These are phyloP conservation scores for Caradrina clavipalpis DNA, from an alignment of 2,888 invertebrate species.

Conservation along the genomic window DNA sequence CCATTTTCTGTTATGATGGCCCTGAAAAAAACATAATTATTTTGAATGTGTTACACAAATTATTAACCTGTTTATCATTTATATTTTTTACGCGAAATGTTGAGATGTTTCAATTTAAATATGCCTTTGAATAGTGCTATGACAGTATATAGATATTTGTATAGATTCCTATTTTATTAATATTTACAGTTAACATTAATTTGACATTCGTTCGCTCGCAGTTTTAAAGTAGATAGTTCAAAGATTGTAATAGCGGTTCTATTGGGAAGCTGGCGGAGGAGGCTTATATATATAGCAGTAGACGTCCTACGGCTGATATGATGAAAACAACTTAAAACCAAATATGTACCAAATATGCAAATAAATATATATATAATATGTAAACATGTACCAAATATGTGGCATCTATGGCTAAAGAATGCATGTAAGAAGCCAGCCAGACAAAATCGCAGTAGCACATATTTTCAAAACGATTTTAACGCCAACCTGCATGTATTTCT, in stretches of 20 bases:
- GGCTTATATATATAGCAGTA: too few relatives aligned
- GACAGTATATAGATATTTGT: too few relatives aligned
- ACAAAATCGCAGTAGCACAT: slow-evolving; percentile 28
- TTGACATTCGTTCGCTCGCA: not conserved
- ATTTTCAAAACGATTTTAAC: slow-evolving; percentile 45
- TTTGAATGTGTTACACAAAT: slow-evolving; percentile 15
- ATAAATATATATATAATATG: too few relatives aligned
- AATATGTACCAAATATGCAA: too few relatives aligned
- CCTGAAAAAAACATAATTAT: slow-evolving; percentile 71
- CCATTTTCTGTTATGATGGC: slow-evolving; percentile 87
- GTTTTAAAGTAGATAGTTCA: not conserved
- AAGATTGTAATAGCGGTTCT: too few relatives aligned
- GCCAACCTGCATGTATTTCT: slow-evolving; percentile 43
- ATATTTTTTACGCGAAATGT: not conserved
- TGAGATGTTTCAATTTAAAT: slow-evolving; percentile 18
- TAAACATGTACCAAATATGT: not conserved
- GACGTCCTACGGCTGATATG: too few relatives aligned
- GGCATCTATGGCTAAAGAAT: slow-evolving; percentile 19
- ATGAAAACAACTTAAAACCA: too few relatives aligned
- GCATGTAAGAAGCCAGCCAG: slow-evolving; percentile 29
- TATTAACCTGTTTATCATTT: slow-evolving; percentile 5
- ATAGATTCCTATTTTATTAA: not conserved
- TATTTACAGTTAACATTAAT: not conserved
- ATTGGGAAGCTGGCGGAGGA: too few relatives aligned
- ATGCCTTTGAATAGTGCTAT: not conserved